Percentiles rank a stretch among this genome's conserved stretches.
Conservation (phyloP, 1,140 invertebrate species). For the Drosophila fuyamai region DNA sequence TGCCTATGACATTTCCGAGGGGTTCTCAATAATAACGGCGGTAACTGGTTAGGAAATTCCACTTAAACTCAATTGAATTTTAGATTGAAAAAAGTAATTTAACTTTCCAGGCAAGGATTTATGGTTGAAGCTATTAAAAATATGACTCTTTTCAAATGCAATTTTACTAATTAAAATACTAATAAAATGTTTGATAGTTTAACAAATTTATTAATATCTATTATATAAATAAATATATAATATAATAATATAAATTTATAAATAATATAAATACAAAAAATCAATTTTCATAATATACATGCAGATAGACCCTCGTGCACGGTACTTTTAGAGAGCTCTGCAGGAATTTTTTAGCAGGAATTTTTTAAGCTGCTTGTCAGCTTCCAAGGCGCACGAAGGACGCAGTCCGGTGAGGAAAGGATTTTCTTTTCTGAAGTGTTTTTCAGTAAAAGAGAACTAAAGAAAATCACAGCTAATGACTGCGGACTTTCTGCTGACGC, state of each 20-base stretch:
- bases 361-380: slow-evolving; percentile 10
- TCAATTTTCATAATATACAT: too few species aligned
- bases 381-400: not conserved
- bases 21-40: slow-evolving; percentile 18
- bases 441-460: not conserved
- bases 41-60: slow-evolving; percentile 35
- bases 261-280: too few species aligned
- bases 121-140: too few species aligned
- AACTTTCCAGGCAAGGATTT: not conserved
- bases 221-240: too few species aligned
- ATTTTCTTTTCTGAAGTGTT: slow-evolving; percentile 23
- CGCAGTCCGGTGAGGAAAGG: slow-evolving; percentile 14
- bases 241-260: too few species aligned
- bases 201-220: too few species aligned
- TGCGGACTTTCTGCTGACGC: slow-evolving; percentile 25
- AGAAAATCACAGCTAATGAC: slow-evolving; percentile 32
- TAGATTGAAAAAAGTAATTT: not conserved
- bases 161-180: too few species aligned
- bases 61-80: slow-evolving; percentile 32
- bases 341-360: slow-evolving; percentile 7
- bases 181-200: too few species aligned
- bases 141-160: too few species aligned
- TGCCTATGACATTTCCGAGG: slow-evolving; percentile 43
- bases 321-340: not conserved
- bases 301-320: not conserved